These are phyloP conservation scores for Callocephalon fimbriatum DNA, from an alignment of 2,113 vertebrate genomes.

Conservation along the genomic window DNA sequence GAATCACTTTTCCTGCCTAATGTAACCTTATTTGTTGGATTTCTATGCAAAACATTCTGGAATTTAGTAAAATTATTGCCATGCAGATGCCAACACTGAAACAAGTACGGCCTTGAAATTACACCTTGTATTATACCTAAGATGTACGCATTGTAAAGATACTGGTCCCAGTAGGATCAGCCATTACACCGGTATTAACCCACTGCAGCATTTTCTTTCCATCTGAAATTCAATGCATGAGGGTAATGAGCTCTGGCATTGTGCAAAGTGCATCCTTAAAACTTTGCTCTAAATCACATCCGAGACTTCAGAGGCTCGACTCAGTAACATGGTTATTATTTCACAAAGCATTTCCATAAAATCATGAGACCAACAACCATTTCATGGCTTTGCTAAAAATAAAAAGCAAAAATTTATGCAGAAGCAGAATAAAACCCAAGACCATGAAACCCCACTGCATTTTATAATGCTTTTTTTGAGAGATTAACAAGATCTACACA, in stretches of 20 bases:
- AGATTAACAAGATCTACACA: neutral
- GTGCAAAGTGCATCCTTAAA: conserved; percentile 23
- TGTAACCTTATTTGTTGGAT: neutral
- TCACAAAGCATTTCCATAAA: conserved; percentile 50
- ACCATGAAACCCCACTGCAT: neutral
- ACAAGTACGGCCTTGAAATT: neutral
- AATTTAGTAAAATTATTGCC: neutral
- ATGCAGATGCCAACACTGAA: neutral
- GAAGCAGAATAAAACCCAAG: conserved; percentile 18
- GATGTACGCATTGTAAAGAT: neutral
- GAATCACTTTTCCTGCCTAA: neutral
- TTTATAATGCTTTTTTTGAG: neutral
- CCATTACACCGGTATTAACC: neutral
- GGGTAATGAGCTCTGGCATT: conserved; percentile 46
- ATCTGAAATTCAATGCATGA: conserved; percentile 31
- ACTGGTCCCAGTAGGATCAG: neutral
- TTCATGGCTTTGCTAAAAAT: conserved; percentile 11
- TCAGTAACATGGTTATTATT: conserved; percentile 1
- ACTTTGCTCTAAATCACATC: conserved; percentile 44
- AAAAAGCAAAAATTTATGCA: neutral
- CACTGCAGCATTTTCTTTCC: neutral
- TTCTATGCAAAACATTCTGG: neutral
- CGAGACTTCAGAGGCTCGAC: conserved; percentile 1
- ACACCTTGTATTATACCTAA: neutral
- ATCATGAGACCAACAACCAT: conserved; percentile 11